Base-by-base conservation (phyloP, 2,797 vertebrate genomes). In the Smutsia temminckii region DNA sequence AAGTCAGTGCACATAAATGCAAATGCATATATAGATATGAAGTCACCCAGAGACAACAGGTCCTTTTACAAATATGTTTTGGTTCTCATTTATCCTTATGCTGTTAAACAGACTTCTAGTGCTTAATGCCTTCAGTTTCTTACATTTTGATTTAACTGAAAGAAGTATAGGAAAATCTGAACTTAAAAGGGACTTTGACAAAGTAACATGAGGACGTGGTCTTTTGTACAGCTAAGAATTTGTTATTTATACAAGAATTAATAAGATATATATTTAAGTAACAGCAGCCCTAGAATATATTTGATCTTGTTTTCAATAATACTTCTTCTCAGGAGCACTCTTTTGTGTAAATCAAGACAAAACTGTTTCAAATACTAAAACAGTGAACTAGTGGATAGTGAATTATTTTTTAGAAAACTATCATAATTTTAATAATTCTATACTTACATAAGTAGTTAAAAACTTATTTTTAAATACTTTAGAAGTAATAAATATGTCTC, bases 351-450 rank as follows among this genome's bases (percentile, higher is more conserved):
- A 81, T 78, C 32, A 83, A 91, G 2, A 57, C 6, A 1, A 74
- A 64, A 68, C 32, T 51, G 3, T 74, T 79, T 63, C 20, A 34
- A 72, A 63, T n/a, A 34, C 6, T 71, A 25, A 37, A 72, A 32
- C 5, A 37, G 4, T 61, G 86, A 92, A 32, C 57, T 61, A 55
- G 29, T 78, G 23, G 20, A 29, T 55, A 64, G 37, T 89, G 42
- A 85, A 86, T 93, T 91, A 57, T 85, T 85, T 53, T 85, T 85
- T 53, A 83, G 69, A 87, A 16, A 93, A 64, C 9, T 84, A 21
- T 59, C 6, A 55, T 74, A 55, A 64, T 55, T 64, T 93, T 57
- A 92, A 72, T 75, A 85, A 89, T 68, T 89, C 23, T 59, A 6
- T 40, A 12, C 18, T 68, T 93, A 74, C 11, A 61, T n/a, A 61